Percentiles rank a stretch among this genome's conserved stretches.
These are phyloP conservation scores for Limnodromus scolopaceus DNA, from an alignment of 2,797 vertebrate species.

Conservation along the genomic window DNA sequence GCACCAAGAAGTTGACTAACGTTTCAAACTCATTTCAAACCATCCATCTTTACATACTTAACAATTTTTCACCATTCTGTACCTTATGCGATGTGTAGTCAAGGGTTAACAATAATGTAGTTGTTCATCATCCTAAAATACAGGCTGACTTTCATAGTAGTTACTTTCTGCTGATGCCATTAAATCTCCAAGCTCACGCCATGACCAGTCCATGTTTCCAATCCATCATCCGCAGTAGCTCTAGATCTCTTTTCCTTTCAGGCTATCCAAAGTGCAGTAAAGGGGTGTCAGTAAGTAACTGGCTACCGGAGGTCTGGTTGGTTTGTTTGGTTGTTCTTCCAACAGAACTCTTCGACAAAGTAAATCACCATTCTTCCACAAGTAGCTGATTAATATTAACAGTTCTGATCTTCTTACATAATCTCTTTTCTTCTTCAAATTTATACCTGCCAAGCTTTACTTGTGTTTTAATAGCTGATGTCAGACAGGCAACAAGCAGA, in stretches of 20 bases:
- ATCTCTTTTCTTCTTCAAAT: constrained; percentile 84
- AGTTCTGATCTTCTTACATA: constrained; percentile 72
- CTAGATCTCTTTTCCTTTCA: background rate
- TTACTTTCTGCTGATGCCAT: background rate
- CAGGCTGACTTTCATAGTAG: background rate
- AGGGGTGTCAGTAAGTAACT: background rate
- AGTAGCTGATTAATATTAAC: constrained; percentile 72
- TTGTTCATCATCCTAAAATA: background rate
- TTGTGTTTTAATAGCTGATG: constrained; percentile 84
- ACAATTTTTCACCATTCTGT: background rate
- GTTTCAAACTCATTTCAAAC: background rate
- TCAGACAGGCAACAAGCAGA: constrained; percentile 78
- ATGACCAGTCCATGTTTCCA: background rate
- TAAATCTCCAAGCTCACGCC: background rate
- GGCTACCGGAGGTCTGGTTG: background rate
- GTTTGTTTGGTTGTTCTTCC: background rate
- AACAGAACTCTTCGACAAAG: background rate
- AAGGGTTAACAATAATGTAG: background rate
- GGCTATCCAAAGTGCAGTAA: background rate
- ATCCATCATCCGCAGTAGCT: fast-evolving
- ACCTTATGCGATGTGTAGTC: fast-evolving
- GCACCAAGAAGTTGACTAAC: background rate
- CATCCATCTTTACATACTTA: background rate
- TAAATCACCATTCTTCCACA: background rate
- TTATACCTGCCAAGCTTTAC: constrained; percentile 84